A percentile compares a stretch with the other conserved stretches of the same genome.
Evolutionary conservation across 2,113 vertebrate genomes (phyloP).

Genomic region (Tetrax tetrax): DNA sequence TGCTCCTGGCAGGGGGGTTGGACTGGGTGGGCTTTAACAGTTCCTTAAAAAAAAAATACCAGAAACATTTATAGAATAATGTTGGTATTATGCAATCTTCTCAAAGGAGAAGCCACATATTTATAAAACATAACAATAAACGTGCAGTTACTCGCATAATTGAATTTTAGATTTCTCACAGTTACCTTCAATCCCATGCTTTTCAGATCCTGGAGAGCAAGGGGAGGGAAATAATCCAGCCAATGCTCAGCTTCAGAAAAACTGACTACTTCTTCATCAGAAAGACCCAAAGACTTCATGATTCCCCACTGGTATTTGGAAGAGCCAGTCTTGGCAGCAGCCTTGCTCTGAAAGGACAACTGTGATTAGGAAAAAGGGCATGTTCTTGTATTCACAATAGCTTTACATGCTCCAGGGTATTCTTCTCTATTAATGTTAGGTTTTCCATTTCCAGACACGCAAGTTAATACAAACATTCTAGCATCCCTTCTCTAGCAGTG

Average conservation of each 20-base stretch:
- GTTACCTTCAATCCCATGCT: conserved; percentile 94
- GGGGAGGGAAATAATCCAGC: conserved; percentile 94
- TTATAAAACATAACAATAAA: background rate
- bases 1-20: too few relatives aligned
- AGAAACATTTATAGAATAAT: background rate
- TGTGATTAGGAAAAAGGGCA: background rate
- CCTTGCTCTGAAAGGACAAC: conserved; percentile 85
- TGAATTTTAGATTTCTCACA: too few relatives aligned
- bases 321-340: conserved; percentile 86
- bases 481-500: background rate
- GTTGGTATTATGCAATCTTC: background rate
- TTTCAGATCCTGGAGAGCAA: conserved; percentile 91
- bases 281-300: conserved; percentile 92
- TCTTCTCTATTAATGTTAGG: rapidly evolving
- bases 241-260: conserved; percentile 95
- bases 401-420: rapidly evolving
- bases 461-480: background rate
- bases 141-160: rapidly evolving
- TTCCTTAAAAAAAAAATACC: background rate
- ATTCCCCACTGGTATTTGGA: conserved; percentile 95
- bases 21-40: too few relatives aligned
- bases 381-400: rapidly evolving
- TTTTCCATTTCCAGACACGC: background rate
- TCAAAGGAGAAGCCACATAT: background rate
- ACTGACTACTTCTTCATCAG: conserved; percentile 83